These are phyloP conservation scores for Haemorhous mexicanus DNA, from an alignment of 2,113 vertebrate genomes.

Conservation along the genomic window DNA sequence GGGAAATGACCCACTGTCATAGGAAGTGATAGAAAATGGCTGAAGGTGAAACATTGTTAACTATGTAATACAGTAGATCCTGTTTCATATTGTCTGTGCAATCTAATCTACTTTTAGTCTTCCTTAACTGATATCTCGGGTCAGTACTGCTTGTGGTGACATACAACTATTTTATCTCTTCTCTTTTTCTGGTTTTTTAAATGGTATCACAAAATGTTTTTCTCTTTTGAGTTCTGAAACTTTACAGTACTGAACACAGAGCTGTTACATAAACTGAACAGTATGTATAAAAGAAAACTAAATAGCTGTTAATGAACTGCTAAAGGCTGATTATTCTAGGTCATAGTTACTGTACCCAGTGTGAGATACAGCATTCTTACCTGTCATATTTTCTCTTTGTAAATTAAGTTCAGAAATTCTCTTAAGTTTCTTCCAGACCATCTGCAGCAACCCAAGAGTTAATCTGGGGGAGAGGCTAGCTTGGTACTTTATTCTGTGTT, in stretches of 20 bases:
- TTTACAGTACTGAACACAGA: background rate
- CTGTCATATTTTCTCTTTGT: background rate
- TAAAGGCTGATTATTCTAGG: constrained; percentile 36
- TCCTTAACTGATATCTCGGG: background rate
- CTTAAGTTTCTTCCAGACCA: background rate
- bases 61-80: background rate
- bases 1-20: background rate
- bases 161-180: background rate
- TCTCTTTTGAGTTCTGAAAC: background rate
- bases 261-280: background rate
- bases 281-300: background rate
- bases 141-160: background rate
- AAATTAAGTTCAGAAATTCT: background rate
- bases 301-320: constrained; percentile 29
- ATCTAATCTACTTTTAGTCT: background rate
- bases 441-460: background rate
- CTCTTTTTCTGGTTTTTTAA: background rate
- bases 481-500: background rate
- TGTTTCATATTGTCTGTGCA: background rate
- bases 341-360: background rate
- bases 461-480: background rate
- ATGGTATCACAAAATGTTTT: background rate
- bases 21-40: background rate
- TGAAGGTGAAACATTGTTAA: background rate
- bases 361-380: background rate